Percentiles rank a stretch among this genome's conserved stretches.
These are phyloP conservation scores for Nomada fucata DNA, from an alignment of 2,888 invertebrate genomes.

Conservation along the genomic window DNA sequence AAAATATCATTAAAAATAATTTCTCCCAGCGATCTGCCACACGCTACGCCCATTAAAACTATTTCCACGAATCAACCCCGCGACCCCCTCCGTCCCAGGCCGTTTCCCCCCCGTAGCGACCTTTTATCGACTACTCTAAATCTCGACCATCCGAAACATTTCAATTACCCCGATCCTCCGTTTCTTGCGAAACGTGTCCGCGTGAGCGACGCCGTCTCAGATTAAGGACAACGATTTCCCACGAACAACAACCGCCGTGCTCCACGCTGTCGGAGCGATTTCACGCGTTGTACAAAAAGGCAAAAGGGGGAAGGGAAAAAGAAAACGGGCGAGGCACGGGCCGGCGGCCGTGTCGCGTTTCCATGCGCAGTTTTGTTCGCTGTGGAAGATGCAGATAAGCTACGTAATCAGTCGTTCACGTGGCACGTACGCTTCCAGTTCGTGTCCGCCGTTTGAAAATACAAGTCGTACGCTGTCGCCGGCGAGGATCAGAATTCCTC, in stretches of 20 bases:
- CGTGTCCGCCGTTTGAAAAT: neutral
- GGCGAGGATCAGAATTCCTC: constrained; percentile 58
- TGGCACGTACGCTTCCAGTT: constrained; percentile 36
- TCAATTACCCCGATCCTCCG: constrained; percentile 7
- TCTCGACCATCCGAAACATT: constrained; percentile 19
- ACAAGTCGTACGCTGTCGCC: constrained; percentile 21
- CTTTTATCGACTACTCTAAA: constrained; percentile 17
- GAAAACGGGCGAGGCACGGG: too few species aligned
- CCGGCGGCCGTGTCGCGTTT: neutral
- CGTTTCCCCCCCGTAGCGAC: neutral
- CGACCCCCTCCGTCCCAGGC: neutral
- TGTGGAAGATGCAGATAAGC: constrained; percentile 21
- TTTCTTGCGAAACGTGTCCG: neutral
- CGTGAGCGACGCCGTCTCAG: neutral
- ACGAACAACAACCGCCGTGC: too few species aligned
- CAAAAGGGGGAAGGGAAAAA: neutral
- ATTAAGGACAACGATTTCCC: constrained; percentile 13
- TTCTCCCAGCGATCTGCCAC: neutral
- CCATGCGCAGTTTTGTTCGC: neutral
- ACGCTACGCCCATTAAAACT: neutral
- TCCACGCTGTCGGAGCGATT: neutral
- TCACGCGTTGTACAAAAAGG: neutral
- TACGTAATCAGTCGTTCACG: constrained; percentile 27
- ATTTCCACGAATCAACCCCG: neutral
- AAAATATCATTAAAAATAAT: too few species aligned